Base-by-base conservation (phyloP, 1,140 invertebrate species). In the Pseudomyrmex dendroicus region DNA sequence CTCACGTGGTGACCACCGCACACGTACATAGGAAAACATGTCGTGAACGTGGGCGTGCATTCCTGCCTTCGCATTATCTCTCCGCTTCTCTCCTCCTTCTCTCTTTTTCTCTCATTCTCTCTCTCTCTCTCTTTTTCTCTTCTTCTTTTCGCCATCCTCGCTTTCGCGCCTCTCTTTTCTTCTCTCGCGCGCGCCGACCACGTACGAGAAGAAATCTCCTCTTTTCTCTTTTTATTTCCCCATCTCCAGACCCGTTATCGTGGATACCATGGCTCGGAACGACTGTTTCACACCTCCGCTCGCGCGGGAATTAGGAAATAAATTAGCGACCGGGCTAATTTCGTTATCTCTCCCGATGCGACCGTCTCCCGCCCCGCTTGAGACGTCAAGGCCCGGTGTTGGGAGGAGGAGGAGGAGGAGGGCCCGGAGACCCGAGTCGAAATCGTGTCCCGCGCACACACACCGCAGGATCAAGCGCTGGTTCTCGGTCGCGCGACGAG, bases 271-370 rank as follows among this genome's bases (percentile, higher is more conserved):
- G 90, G 89, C 76, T 80, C 90, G 88, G 91, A 93, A 94, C 91
- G 92, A 89, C 92, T 93, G 92, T 94, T 94, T 94, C 92, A 94
- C 93, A 93, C 93, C 93, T 93, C 92, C 93, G 92, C 92, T 92
- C 89, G 91, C 90, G 78, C 91, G 90, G 89, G 92, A 94, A 93
- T 94, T 94, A 94, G 93, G 93, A 93, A 93, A 94, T 94, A 94
- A 94, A 94, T 93, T 94, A 93, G 93, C 91, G 80, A 86, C 90
- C 91, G 91, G 91, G 92, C 93, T 93, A 94, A 93, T 93, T 94
- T 94, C 89, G 93, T 93, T 94, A 93, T 94, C 93, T 94, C 89
- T 77, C 82, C 70, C 86, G 86, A 90, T 90, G 5, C 35, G 91
- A 86, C 87, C 84, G 90, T 35, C 35, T 87, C 91, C 87, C 87